A percentile compares a stretch with the other conserved stretches of the same genome.
phyloP scores from a whole-genome alignment of 1,140 invertebrate genomes.

The Drosophila pallidifrons region DNA sequence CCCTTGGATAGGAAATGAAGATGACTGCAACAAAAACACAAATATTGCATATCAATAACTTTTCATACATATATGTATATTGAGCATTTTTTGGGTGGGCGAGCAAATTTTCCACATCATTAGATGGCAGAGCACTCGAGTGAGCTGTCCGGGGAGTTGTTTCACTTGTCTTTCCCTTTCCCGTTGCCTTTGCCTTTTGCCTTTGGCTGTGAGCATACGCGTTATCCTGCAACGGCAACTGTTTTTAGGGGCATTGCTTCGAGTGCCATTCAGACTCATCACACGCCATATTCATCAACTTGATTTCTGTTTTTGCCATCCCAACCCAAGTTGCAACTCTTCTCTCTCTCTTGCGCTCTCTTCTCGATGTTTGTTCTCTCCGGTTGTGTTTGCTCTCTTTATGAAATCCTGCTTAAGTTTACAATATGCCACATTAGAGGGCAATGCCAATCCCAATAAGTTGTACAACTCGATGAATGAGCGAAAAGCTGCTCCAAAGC shows the following conservation, averaged over 20 bases:
- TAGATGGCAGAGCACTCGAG: constrained; percentile 59
- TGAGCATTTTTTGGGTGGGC: constrained; percentile 31
- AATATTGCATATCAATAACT: constrained; percentile 56
- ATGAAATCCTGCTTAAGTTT: constrained; percentile 39
- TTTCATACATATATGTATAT: constrained; percentile 40
- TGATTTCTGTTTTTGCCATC: constrained; percentile 47
- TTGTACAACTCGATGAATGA: constrained; percentile 60
- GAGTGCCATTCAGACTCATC: constrained; percentile 64
- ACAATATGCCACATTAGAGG: constrained; percentile 23
- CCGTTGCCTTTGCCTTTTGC: not conserved
- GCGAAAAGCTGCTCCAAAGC: constrained; percentile 47
- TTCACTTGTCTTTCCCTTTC: constrained; percentile 19
- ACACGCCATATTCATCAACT: constrained; percentile 74
- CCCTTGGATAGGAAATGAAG: constrained; percentile 9
- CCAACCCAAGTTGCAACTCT: not conserved
- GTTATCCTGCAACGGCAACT: constrained; percentile 36
- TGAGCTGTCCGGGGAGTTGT: constrained; percentile 48
- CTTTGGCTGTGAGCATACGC: constrained; percentile 21
- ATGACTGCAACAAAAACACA: constrained; percentile 50
- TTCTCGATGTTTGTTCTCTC: not conserved
- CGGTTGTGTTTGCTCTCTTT: not conserved
- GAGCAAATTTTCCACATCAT: constrained; percentile 75
- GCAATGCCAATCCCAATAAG: constrained; percentile 38
- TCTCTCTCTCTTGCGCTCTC: not conserved
- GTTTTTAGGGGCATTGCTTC: constrained; percentile 28